Evolutionary conservation across 2,797 vertebrate genomes (phyloP).

Genomic region (Apogon hyalosoma): DNA sequence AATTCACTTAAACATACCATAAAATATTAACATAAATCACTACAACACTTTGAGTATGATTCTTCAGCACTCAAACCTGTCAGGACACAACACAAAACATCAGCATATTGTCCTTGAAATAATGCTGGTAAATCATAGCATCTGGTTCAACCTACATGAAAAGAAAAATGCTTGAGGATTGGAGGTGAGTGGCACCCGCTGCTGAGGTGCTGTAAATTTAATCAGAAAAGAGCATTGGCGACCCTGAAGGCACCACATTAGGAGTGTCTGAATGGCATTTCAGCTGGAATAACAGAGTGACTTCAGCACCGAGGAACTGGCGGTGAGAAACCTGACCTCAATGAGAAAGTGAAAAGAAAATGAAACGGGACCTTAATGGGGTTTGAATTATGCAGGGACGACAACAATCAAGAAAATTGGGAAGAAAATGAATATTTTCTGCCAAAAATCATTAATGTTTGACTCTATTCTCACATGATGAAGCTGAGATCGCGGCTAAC

Average conservation of each 20-base stretch:
- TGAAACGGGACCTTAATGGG: accelerated
- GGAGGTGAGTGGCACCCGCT: background rate
- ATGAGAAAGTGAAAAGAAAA: background rate
- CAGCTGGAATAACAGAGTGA: background rate
- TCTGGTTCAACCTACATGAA: background rate
- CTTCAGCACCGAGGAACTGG: background rate
- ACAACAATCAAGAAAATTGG: background rate
- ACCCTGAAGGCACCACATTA: slow-evolving; percentile 32
- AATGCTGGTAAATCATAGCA: background rate
- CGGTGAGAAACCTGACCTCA: background rate
- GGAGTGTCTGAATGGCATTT: slow-evolving; percentile 1
- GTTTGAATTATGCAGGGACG: background rate
- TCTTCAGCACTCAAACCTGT: background rate
- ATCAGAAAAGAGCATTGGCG: slow-evolving; percentile 28
- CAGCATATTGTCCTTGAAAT: background rate
- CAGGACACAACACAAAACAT: background rate
- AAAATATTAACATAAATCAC: no score
- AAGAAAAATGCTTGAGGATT: background rate
- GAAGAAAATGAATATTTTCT: no score
- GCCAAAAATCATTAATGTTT: background rate
- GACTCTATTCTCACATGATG: background rate
- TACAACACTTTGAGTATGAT: background rate
- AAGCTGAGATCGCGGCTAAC: background rate
- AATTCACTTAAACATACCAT: no score
- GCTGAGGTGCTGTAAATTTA: slow-evolving; percentile 34